Conservation (phyloP, 2,797 vertebrate species). For the Microtus californicus region DNA sequence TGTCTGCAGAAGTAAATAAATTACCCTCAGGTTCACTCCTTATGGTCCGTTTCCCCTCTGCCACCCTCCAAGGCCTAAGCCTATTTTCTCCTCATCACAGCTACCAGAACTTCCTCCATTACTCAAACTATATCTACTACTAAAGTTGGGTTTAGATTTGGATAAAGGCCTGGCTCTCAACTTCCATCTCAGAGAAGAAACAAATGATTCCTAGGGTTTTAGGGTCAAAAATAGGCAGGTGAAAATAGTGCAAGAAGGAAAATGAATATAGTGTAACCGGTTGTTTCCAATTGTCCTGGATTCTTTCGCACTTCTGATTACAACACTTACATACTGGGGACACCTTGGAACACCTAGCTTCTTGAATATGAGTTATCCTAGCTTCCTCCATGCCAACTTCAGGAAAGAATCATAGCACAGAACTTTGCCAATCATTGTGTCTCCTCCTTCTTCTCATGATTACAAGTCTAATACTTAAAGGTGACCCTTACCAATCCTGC, state of each 20-base stretch:
- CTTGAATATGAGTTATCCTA: neutral
- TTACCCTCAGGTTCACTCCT: neutral
- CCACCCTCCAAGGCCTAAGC: neutral
- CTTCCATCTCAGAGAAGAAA: conserved; percentile 8
- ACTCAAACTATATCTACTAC: neutral
- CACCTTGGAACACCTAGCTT: neutral
- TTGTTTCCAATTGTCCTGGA: neutral
- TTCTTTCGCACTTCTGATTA: neutral
- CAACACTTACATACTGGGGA: neutral
- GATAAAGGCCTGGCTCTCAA: neutral
- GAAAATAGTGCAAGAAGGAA: neutral
- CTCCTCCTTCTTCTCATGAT: neutral
- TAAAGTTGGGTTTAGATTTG: conserved; percentile 28
- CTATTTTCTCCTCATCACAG: neutral
- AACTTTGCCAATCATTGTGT: neutral
- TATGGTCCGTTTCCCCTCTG: neutral
- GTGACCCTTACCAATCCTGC: neutral
- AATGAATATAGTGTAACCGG: neutral
- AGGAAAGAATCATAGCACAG: neutral
- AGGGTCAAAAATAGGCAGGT: neutral
- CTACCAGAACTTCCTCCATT: neutral
- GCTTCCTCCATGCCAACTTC: neutral
- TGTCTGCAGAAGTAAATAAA: neutral
- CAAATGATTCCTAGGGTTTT: neutral
- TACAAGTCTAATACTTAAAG: neutral